Conservation (phyloP, 2,888 invertebrate genomes). For the Salpingus planirostris region DNA sequence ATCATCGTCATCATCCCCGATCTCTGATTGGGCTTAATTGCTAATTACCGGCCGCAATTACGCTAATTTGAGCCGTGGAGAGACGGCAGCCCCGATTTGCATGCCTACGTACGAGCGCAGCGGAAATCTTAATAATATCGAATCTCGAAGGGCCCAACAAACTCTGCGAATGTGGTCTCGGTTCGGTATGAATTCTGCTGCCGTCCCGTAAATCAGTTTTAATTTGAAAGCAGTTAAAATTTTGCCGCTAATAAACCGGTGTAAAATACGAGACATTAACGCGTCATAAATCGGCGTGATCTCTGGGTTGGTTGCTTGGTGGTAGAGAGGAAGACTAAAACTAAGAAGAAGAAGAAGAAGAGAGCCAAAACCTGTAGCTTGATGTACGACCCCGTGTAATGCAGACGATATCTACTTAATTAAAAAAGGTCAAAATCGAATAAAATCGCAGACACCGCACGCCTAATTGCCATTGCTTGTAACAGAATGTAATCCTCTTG, state of each 20-base stretch:
- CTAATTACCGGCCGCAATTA: too few species aligned
- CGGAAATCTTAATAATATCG: too few species aligned
- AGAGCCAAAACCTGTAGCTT: conserved; percentile 6
- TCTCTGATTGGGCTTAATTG: not conserved
- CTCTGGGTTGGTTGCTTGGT: conserved; percentile 1
- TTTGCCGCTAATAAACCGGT: conserved; percentile 16
- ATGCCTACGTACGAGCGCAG: too few species aligned
- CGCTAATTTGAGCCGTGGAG: too few species aligned
- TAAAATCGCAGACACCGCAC: too few species aligned
- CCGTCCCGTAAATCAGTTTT: conserved; percentile 12
- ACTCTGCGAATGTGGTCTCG: too few species aligned
- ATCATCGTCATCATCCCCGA: too few species aligned
- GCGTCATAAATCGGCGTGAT: conserved; percentile 17
- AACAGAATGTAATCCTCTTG: conserved; percentile 27
- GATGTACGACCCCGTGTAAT: conserved; percentile 24
- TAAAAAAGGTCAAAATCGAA: conserved; percentile 24
- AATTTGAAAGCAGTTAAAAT: conserved; percentile 12
- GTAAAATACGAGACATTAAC: conserved; percentile 20
- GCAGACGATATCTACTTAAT: conserved; percentile 29
- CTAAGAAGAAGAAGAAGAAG: too few species aligned
- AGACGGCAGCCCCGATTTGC: too few species aligned
- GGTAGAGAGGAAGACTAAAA: too few species aligned
- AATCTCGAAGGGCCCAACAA: too few species aligned
- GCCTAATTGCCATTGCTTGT: conserved; percentile 30
- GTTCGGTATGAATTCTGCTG: too few species aligned